Percentiles rank a stretch among this genome's conserved stretches.
phyloP scores from a whole-genome alignment of 1,140 invertebrate species.

The Neuroterus valhalla region DNA sequence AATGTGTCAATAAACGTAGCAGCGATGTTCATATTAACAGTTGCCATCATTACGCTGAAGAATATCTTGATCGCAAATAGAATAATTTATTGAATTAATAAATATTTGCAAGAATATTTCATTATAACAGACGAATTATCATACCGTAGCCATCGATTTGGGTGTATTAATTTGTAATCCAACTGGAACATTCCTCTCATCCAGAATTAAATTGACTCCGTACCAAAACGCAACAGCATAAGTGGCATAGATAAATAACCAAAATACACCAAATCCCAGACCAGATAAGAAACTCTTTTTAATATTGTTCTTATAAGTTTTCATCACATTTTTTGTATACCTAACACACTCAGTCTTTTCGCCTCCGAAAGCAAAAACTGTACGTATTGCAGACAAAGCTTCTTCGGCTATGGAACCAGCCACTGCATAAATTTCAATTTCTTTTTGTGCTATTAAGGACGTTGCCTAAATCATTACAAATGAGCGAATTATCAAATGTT shows the following conservation, averaged over 20 bases:
- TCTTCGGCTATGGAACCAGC: slow-evolving; percentile 90
- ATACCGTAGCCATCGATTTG: slow-evolving; percentile 81
- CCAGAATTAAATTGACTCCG: slow-evolving; percentile 82
- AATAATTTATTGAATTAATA: no score
- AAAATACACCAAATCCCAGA: slow-evolving; percentile 81
- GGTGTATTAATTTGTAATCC: slow-evolving; percentile 77
- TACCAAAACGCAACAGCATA: slow-evolving; percentile 92
- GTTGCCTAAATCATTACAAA: not conserved
- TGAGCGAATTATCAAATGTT: not conserved
- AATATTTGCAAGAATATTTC: no score
- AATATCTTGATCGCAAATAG: slow-evolving; percentile 76
- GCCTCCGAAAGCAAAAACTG: slow-evolving; percentile 89
- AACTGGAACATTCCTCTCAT: slow-evolving; percentile 74
- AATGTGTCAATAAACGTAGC: slow-evolving; percentile 87
- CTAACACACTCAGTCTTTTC: slow-evolving; percentile 83
- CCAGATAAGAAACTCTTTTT: slow-evolving; percentile 84
- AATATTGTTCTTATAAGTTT: slow-evolving; percentile 81
- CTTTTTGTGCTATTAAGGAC: slow-evolving; percentile 75
- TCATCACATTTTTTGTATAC: slow-evolving; percentile 79
- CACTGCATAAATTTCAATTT: slow-evolving; percentile 81
- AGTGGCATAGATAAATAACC: slow-evolving; percentile 85
- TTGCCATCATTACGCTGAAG: slow-evolving; percentile 86
- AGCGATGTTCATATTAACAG: slow-evolving; percentile 88
- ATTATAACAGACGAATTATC: no score
- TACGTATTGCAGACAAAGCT: slow-evolving; percentile 84